These are phyloP conservation scores for Kryphioiulus occultus DNA, from an alignment of 2,888 invertebrate species.

Conservation along the genomic window DNA sequence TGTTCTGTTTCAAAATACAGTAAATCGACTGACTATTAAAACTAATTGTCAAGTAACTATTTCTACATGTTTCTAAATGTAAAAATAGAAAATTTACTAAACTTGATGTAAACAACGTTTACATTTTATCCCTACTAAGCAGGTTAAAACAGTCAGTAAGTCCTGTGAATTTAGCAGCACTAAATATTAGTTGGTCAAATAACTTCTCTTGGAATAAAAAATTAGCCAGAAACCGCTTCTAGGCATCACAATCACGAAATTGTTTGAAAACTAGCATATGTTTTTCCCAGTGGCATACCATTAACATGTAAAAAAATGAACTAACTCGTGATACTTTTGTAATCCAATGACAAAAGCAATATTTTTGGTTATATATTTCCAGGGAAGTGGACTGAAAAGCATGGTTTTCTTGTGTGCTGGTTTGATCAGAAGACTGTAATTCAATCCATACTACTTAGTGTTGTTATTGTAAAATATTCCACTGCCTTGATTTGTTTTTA, in stretches of 20 bases:
- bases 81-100: background rate
- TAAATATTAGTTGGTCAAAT: background rate
- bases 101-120: background rate
- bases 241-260: background rate
- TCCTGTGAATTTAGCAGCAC: no score
- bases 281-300: background rate
- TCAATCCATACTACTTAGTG: slow-evolving; percentile 28
- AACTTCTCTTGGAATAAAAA: background rate
- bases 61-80: background rate
- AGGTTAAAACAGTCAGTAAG: no score
- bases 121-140: no score
- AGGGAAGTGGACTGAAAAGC: slow-evolving; percentile 38
- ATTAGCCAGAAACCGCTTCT: background rate
- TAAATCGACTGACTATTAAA: background rate
- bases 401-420: slow-evolving; percentile 35
- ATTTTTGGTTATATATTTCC: slow-evolving; percentile 37
- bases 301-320: background rate
- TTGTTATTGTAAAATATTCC: slow-evolving; percentile 27
- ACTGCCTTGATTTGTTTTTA: background rate
- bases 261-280: background rate
- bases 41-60: background rate
- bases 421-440: slow-evolving; percentile 24
- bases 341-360: slow-evolving; percentile 20
- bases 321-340: background rate
- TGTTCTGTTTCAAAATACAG: background rate